Evolutionary conservation across 2,888 invertebrate species (phyloP).

Genomic region (Pelosia muscerda): DNA sequence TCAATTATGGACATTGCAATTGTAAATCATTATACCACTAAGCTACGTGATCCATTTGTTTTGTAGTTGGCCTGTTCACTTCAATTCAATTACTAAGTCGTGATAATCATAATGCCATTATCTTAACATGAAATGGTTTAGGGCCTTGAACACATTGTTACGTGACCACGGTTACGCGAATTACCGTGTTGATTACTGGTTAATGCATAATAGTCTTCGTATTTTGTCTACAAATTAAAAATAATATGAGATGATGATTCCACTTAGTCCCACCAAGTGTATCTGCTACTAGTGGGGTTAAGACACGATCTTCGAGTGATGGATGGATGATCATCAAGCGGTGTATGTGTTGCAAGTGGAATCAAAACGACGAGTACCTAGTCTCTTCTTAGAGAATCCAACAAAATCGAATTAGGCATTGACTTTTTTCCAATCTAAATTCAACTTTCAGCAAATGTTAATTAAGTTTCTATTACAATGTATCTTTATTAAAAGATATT

Average conservation of each 20-base stretch:
- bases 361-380: too few species aligned
- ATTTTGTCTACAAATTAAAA: neutral
- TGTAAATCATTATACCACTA: conserved; percentile 39
- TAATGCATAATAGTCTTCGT: neutral
- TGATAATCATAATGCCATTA: conserved; percentile 53
- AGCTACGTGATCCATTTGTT: conserved; percentile 43
- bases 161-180: conserved; percentile 47
- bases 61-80: conserved; percentile 35
- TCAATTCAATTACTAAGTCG: conserved; percentile 52
- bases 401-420: too few species aligned
- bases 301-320: too few species aligned
- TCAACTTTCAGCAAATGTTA: neutral
- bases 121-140: conserved; percentile 40
- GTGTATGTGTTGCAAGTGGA: too few species aligned
- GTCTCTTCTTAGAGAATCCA: too few species aligned
- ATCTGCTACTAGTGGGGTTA: too few species aligned
- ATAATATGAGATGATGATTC: neutral
- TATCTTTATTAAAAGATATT: neutral
- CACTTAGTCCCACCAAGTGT: too few species aligned
- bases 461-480: neutral
- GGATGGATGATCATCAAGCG: too few species aligned
- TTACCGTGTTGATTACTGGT: conserved; percentile 16
- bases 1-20: conserved; percentile 37
- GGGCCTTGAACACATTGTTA: conserved; percentile 40
- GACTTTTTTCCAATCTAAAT: neutral